Percentiles rank a stretch among this genome's conserved stretches.
phyloP scores from a whole-genome alignment of 1,140 invertebrate genomes.

The Tetramorium parvispinum region DNA sequence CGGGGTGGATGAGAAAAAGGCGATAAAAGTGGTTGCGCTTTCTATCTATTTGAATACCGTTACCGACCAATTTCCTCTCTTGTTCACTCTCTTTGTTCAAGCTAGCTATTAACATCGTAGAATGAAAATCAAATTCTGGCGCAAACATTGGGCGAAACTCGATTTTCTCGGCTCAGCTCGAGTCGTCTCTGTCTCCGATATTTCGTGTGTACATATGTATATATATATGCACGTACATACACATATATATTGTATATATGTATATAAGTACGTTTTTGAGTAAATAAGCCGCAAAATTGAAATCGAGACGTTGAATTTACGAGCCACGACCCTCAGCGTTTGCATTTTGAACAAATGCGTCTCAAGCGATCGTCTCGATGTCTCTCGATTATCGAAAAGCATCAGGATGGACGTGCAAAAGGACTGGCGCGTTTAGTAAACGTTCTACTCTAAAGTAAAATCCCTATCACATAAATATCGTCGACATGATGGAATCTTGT shows the following conservation, averaged over 20 bases:
- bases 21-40: constrained; percentile 35
- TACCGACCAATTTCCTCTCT: constrained; percentile 31
- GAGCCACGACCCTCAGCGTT: background rate
- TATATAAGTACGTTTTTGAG: background rate
- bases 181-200: background rate
- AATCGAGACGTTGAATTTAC: constrained; percentile 60
- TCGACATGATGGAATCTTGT: constrained; percentile 46
- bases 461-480: constrained; percentile 33
- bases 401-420: background rate
- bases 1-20: constrained; percentile 30
- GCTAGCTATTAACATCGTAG: constrained; percentile 33
- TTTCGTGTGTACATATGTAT: too few species aligned
- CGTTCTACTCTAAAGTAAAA: background rate
- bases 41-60: constrained; percentile 58
- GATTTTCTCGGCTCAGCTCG: constrained; percentile 14
- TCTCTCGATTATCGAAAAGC: constrained; percentile 15
- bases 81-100: constrained; percentile 34
- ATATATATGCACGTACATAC: background rate
- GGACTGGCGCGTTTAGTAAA: background rate
- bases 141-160: constrained; percentile 37
- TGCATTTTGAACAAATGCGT: constrained; percentile 31
- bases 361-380: background rate
- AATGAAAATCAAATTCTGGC: constrained; percentile 67
- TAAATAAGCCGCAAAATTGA: constrained; percentile 71
- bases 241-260: background rate